Evolutionary conservation across 2,113 vertebrate genomes (phyloP).

Genomic region (Spermophilus dauricus): DNA sequence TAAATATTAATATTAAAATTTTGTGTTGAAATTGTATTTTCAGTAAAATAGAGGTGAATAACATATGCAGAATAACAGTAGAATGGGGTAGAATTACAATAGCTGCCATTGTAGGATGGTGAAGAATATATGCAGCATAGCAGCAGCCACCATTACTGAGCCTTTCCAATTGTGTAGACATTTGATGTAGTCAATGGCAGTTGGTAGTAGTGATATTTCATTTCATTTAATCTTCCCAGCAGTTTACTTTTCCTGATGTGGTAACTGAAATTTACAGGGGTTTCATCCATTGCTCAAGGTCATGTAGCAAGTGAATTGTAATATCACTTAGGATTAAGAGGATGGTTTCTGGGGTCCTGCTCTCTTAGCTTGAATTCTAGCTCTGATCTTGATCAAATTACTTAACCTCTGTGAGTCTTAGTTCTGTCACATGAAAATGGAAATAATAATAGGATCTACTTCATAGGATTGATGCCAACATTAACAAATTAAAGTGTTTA

Average conservation of each 20-base stretch:
- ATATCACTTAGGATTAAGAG: background rate
- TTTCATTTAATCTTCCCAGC: background rate
- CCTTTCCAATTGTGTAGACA: background rate
- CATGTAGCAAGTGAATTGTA: background rate
- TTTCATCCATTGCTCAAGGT: background rate
- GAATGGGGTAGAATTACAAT: background rate
- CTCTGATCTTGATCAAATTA: background rate
- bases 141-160: too few species aligned
- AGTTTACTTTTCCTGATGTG: background rate
- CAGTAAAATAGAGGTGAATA: background rate
- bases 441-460: background rate
- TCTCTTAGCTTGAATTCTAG: background rate
- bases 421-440: slow-evolving; percentile 21
- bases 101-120: background rate
- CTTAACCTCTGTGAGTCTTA: slow-evolving; percentile 1
- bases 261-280: background rate
- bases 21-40: background rate
- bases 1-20: slow-evolving; percentile 26
- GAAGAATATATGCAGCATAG: background rate
- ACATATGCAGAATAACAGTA: background rate
- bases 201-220: background rate
- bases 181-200: background rate
- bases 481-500: slow-evolving; percentile 25
- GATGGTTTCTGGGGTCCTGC: background rate
- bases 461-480: background rate